Evolutionary conservation across 2,888 invertebrate species (phyloP).

Genomic region (Drosophila peninsularis): DNA sequence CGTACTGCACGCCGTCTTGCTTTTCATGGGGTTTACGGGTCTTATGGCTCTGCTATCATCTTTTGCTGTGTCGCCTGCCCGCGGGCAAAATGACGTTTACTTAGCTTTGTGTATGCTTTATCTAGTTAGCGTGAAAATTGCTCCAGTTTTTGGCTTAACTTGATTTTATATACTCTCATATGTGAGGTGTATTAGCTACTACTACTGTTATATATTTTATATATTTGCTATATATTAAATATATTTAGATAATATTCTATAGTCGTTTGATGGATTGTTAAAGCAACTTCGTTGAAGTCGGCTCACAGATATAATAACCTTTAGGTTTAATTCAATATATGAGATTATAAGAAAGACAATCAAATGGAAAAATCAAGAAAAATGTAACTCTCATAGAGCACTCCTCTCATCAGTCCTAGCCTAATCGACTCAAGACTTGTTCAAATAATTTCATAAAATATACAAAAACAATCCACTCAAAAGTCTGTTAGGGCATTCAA

Average conservation of each 20-base stretch:
- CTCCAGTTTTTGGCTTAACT: constrained; percentile 57
- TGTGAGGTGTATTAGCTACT: not conserved
- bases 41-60: constrained; percentile 19
- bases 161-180: not conserved
- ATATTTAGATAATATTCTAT: not conserved
- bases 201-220: no score
- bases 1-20: constrained; percentile 22
- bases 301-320: no score
- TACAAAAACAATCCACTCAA: not conserved
- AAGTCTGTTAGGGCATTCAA: not conserved
- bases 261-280: no score
- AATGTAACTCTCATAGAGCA: no score
- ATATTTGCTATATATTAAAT: not conserved
- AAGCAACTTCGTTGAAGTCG: no score
- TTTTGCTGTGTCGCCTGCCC: constrained; percentile 38
- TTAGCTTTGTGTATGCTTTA: constrained; percentile 35
- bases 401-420: no score
- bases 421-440: no score
- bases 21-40: constrained; percentile 31
- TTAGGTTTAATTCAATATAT: no score
- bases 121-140: constrained; percentile 75
- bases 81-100: constrained; percentile 58
- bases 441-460: not conserved
- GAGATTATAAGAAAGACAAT: no score
- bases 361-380: no score